Percentiles rank a stretch among this genome's conserved stretches.
These are phyloP conservation scores for Isoperla grammatica DNA, from an alignment of 2,888 invertebrate species.

Conservation along the genomic window DNA sequence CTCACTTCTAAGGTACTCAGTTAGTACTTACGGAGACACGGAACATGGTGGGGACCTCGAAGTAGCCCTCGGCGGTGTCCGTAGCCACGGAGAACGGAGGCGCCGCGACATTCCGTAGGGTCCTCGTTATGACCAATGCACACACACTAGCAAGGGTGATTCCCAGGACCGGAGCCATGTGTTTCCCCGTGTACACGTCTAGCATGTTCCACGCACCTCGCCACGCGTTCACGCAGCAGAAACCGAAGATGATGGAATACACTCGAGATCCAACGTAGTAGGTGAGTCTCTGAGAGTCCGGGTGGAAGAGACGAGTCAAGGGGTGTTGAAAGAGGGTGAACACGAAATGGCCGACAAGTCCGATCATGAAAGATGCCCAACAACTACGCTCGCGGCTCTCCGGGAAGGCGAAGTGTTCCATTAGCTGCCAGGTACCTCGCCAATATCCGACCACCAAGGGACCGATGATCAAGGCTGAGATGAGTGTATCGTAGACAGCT, in stretches of 20 bases:
- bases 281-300: constrained; percentile 60
- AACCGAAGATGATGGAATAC: constrained; percentile 69
- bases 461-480: constrained; percentile 67
- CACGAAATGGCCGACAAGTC: constrained; percentile 61
- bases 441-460: constrained; percentile 81
- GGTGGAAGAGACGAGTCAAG: constrained; percentile 52
- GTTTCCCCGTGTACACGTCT: constrained; percentile 60
- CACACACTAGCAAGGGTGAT: constrained; percentile 61
- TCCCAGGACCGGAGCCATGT: constrained; percentile 53
- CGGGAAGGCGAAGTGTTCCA: constrained; percentile 66
- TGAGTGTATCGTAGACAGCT: constrained; percentile 61
- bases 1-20: neutral
- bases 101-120: constrained; percentile 72
- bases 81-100: constrained; percentile 73
- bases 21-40: constrained; percentile 63
- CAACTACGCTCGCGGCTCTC: constrained; percentile 55
- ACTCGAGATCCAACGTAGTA: constrained; percentile 65
- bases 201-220: constrained; percentile 75
- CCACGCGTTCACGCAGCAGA: constrained; percentile 84
- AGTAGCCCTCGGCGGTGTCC: constrained; percentile 72
- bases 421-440: constrained; percentile 79
- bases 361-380: constrained; percentile 61
- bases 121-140: constrained; percentile 61
- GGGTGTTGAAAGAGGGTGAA: constrained; percentile 63
- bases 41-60: constrained; percentile 81